Conservation (phyloP, 2,113 vertebrate genomes). For the Silurus glanis region DNA sequence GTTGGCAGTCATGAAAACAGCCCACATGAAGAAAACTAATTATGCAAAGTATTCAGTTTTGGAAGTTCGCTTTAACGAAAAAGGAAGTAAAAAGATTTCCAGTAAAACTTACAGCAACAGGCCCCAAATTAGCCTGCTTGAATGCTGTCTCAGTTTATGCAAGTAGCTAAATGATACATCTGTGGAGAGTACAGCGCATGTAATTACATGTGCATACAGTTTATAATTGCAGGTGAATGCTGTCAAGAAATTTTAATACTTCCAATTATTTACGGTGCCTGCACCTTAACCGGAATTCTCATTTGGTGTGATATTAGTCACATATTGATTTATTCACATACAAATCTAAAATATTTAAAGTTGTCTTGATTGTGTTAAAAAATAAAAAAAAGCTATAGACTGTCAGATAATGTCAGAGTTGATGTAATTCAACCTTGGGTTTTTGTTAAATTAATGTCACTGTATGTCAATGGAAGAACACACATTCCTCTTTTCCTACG, state of each 20-base stretch:
- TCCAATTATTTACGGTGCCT: neutral
- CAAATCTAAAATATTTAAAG: no score
- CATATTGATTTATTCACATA: neutral
- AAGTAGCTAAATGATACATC: neutral
- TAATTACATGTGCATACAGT: neutral
- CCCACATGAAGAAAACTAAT: neutral
- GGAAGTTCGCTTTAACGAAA: neutral
- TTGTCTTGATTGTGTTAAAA: neutral
- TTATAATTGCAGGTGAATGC: neutral
- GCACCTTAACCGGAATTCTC: neutral
- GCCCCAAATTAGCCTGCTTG: no score
- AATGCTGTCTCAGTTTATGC: neutral
- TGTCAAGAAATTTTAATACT: neutral
- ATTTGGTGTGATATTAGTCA: neutral
- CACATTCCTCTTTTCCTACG: constrained; percentile 12
- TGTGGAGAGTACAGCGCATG: neutral
- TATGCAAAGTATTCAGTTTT: neutral
- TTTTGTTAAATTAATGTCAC: neutral
- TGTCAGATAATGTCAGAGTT: neutral
- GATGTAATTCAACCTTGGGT: neutral
- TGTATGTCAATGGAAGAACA: neutral
- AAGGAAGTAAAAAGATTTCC: neutral
- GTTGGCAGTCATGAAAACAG: neutral
- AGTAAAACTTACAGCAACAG: neutral
- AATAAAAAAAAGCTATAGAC: neutral